Percentiles rank a stretch among this genome's conserved stretches.
phyloP scores from a whole-genome alignment of 2,888 invertebrate genomes.

The Laothoe populi region DNA sequence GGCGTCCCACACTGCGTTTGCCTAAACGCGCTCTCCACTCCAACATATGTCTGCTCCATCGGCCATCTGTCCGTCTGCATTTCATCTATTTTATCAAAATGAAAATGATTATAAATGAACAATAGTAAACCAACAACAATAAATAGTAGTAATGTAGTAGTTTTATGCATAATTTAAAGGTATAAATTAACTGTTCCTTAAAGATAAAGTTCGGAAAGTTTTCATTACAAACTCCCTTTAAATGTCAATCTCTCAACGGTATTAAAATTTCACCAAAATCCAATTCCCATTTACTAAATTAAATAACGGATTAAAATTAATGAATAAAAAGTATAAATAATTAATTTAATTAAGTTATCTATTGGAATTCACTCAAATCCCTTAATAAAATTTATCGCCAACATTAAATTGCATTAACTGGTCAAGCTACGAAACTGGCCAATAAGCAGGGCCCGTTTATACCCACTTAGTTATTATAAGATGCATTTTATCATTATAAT shows the following conservation, averaged over 20 bases:
- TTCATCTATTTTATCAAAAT: too few relatives aligned
- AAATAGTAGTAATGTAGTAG: background rate
- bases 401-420: background rate
- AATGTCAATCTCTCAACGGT: background rate
- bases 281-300: constrained; percentile 17
- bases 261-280: background rate
- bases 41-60: too few relatives aligned
- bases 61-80: too few relatives aligned
- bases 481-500: background rate
- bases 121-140: too few relatives aligned
- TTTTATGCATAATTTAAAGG: background rate
- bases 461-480: background rate
- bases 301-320: background rate
- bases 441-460: background rate
- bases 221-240: background rate
- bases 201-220: too few relatives aligned
- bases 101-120: too few relatives aligned
- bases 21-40: too few relatives aligned
- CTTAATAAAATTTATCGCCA: constrained; percentile 6
- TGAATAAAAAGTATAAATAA: background rate
- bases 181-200: background rate
- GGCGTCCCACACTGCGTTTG: too few relatives aligned
- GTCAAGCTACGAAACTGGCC: background rate
- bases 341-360: constrained; percentile 23
- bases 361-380: constrained; percentile 21